Evolutionary conservation across 2,888 invertebrate species (phyloP).

Genomic region (Odontomyia ornata): DNA sequence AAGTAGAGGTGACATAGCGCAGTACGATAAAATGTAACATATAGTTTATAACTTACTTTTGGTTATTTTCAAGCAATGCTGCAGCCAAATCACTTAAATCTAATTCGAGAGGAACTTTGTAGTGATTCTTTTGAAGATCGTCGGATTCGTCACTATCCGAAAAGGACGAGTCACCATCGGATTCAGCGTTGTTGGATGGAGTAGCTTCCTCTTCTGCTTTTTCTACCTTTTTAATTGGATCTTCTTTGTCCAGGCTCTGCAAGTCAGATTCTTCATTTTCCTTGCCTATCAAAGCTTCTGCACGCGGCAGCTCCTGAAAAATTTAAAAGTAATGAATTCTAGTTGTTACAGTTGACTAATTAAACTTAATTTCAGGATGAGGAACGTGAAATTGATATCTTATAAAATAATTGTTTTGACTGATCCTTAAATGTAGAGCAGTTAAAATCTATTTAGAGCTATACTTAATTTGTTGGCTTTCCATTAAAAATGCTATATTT

Average conservation of each 20-base stretch:
- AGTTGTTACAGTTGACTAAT: no score
- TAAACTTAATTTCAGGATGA: no score
- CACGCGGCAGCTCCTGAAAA: constrained; percentile 62
- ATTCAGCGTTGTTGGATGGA: constrained; percentile 51
- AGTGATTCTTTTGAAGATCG: constrained; percentile 68
- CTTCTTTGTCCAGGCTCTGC: constrained; percentile 59
- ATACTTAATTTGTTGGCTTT: no score
- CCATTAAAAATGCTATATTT: no score
- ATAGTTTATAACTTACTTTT: constrained; percentile 65
- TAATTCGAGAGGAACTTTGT: constrained; percentile 82
- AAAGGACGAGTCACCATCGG: constrained; percentile 68
- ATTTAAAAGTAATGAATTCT: neutral
- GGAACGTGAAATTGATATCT: no score
- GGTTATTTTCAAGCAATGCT: constrained; percentile 75
- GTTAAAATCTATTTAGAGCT: no score
- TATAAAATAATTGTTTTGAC: no score
- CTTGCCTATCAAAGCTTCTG: constrained; percentile 63
- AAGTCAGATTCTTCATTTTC: constrained; percentile 60
- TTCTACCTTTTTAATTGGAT: constrained; percentile 56
- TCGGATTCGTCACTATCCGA: constrained; percentile 69
- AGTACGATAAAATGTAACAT: neutral
- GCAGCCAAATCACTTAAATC: constrained; percentile 85
- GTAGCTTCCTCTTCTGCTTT: constrained; percentile 51
- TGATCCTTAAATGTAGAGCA: no score
- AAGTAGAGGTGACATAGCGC: neutral